These are phyloP conservation scores for Chaetoderma sp. DNA, from an alignment of 2,888 invertebrate species.

Conservation along the genomic window DNA sequence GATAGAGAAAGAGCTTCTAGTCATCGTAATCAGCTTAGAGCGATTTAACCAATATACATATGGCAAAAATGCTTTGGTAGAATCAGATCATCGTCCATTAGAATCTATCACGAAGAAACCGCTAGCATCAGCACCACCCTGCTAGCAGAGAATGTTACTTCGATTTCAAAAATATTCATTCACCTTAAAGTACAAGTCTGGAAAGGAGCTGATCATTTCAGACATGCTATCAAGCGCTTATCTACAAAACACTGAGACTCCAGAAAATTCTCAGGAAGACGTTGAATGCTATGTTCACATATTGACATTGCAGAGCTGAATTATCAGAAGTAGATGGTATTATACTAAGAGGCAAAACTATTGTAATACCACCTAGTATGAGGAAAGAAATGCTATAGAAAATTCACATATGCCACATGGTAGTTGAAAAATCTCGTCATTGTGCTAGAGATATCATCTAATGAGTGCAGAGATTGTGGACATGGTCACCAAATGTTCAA, in stretches of 20 bases:
- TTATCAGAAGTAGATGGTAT: constrained; percentile 6
- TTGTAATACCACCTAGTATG: constrained; percentile 3
- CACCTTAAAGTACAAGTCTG: background rate
- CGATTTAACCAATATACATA: constrained; percentile 11
- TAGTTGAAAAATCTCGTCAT: constrained; percentile 28
- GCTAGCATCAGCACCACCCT: background rate
- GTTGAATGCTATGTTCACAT: constrained; percentile 33
- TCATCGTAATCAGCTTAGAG: background rate
- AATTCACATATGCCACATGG: constrained; percentile 36
- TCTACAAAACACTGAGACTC: background rate
- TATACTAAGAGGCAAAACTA: constrained; percentile 4
- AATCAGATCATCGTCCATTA: constrained; percentile 23
- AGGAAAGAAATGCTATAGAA: constrained; percentile 15
- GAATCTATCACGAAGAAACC: constrained; percentile 20
- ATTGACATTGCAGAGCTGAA: constrained; percentile 16
- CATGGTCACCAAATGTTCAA: constrained; percentile 22
- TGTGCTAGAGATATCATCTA: constrained; percentile 33
- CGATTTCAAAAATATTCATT: constrained; percentile 14
- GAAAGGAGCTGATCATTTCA: background rate
- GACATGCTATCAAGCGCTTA: background rate
- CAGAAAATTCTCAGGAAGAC: background rate
- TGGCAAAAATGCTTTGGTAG: constrained; percentile 5
- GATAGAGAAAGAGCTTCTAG: constrained; percentile 23
- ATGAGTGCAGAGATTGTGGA: constrained; percentile 32
- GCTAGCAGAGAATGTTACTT: constrained; percentile 11